phyloP scores from a whole-genome alignment of 2,888 invertebrate species.

The Drosophila macrospina region DNA sequence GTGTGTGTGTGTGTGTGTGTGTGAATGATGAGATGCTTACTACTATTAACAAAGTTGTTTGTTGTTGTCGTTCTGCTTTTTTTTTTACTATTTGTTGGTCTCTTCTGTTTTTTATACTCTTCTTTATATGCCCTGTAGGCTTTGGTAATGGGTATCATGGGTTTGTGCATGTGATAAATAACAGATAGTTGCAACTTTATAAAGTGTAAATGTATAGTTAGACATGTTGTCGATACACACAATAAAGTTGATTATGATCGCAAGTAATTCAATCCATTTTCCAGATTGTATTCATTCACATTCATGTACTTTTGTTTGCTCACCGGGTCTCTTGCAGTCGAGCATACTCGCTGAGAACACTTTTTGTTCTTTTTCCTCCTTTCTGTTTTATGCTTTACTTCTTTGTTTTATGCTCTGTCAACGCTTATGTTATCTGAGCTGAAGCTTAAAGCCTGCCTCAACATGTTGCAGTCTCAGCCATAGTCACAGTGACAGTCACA shows the following conservation, averaged over 20 bases:
- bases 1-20: slow-evolving; percentile 4
- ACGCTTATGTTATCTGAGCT: slow-evolving; percentile 68
- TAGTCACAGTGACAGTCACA: slow-evolving; percentile 27
- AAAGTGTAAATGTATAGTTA: too few species aligned
- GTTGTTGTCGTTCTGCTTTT: slow-evolving; percentile 29
- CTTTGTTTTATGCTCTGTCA: slow-evolving; percentile 64
- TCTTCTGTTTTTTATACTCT: slow-evolving; percentile 18
- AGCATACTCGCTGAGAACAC: background rate
- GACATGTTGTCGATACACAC: too few species aligned
- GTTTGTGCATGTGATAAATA: background rate
- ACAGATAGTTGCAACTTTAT: background rate
- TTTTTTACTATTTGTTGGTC: background rate
- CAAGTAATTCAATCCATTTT: too few species aligned
- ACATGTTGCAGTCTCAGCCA: slow-evolving; percentile 1
- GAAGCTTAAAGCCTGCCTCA: slow-evolving; percentile 48
- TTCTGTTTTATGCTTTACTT: slow-evolving; percentile 21
- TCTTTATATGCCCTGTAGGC: slow-evolving; percentile 1
- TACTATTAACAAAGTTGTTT: slow-evolving; percentile 74
- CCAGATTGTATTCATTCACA: too few species aligned
- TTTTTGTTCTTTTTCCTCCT: background rate
- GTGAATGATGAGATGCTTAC: slow-evolving; percentile 66
- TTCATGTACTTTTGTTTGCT: background rate
- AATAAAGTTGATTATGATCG: too few species aligned
- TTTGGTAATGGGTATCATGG: background rate
- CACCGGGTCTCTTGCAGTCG: background rate